Percentiles rank a stretch among this genome's conserved stretches.
Conservation (phyloP, 2,113 vertebrate species). For the Rhabdornis inornatus region DNA sequence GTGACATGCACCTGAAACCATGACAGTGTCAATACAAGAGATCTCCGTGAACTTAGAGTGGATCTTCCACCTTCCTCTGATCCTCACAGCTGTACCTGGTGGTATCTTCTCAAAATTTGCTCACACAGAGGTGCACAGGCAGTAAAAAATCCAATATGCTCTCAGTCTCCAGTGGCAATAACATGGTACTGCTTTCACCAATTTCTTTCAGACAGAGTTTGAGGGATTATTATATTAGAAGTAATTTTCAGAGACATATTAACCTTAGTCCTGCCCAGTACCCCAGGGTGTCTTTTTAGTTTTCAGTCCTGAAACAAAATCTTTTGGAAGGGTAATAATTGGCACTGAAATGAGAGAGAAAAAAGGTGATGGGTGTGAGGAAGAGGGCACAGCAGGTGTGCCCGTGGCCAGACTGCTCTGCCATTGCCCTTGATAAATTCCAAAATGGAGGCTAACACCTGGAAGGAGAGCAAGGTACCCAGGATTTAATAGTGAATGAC, state of each 20-base stretch:
- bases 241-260: not conserved
- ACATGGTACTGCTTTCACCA: not conserved
- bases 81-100: not conserved
- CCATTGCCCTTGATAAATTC: not conserved
- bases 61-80: not conserved
- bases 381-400: not conserved
- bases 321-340: not conserved
- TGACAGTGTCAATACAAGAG: not conserved
- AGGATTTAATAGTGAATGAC: not conserved
- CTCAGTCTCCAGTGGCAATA: not conserved
- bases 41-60: not conserved
- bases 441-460: not conserved
- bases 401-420: rapidly evolving
- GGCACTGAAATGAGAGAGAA: not conserved
- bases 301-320: not conserved
- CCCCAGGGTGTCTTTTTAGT: not conserved
- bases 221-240: not conserved
- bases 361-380: not conserved
- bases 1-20: not conserved
- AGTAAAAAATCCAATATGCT: not conserved
- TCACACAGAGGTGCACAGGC: not conserved
- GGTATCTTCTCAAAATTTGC: not conserved
- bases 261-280: not conserved
- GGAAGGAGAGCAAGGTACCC: not conserved
- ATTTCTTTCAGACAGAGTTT: not conserved